A percentile compares a stretch with the other conserved stretches of the same genome.
These are phyloP conservation scores for Caenorhabditis sinica DNA, from an alignment of 2,888 invertebrate genomes.

Conservation along the genomic window DNA sequence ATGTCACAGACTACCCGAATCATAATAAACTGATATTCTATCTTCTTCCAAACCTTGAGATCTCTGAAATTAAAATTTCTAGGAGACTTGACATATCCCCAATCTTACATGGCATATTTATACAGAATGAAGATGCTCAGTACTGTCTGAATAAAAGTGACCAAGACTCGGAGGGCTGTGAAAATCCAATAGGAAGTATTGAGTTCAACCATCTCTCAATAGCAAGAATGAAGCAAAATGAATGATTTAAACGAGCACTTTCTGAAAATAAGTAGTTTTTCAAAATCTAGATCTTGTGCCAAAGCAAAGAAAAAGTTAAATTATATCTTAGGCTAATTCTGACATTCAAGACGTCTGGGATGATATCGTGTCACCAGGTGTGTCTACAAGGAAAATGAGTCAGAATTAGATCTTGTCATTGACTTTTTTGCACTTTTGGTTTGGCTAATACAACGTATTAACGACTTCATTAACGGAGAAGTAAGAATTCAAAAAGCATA, in stretches of 20 bases:
- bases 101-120: slow-evolving; percentile 11
- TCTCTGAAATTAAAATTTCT: neutral
- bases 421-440: neutral
- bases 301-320: neutral
- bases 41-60: slow-evolving; percentile 20
- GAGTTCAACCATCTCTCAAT: slow-evolving; percentile 11
- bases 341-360: neutral
- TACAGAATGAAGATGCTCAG: slow-evolving; percentile 6
- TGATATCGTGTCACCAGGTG: neutral
- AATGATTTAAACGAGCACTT: neutral
- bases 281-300: neutral
- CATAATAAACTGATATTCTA: slow-evolving; percentile 36
- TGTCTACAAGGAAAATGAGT: slow-evolving; percentile 7
- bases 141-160: neutral
- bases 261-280: neutral
- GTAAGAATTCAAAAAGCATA: no score
- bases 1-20: slow-evolving; percentile 22
- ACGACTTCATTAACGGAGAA: no score
- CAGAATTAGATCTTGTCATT: neutral
- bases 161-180: slow-evolving; percentile 21
- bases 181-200: slow-evolving; percentile 27
- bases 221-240: neutral
- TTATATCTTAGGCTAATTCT: neutral
- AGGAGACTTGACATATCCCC: neutral
- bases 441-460: neutral